A percentile compares a stretch with the other conserved stretches of the same genome.
Evolutionary conservation across 2,113 vertebrate genomes (phyloP).

Genomic region (Sardina pilchardus): DNA sequence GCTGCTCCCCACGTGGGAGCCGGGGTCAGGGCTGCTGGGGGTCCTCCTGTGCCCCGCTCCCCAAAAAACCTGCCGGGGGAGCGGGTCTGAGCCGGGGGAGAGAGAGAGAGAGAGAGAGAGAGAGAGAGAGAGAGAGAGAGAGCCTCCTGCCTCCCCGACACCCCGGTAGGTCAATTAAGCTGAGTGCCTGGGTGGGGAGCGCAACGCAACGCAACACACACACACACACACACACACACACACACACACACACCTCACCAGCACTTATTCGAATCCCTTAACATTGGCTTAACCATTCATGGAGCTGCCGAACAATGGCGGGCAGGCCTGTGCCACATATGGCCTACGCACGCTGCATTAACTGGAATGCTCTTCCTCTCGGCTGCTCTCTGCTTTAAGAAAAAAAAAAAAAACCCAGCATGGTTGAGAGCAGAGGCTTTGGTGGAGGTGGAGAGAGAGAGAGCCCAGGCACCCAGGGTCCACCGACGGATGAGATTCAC

Average conservation of each 20-base stretch:
- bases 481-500: constrained; percentile 10
- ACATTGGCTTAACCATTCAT: constrained; percentile 16
- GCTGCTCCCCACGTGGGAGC: constrained; percentile 73
- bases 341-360: neutral
- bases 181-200: constrained; percentile 11
- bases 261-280: neutral
- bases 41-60: constrained; percentile 64
- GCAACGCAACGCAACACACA: too few relatives aligned
- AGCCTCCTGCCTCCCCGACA: neutral
- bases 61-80: constrained; percentile 44
- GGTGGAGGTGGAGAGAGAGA: neutral
- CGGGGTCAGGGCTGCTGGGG: constrained; percentile 66
- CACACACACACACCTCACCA: neutral
- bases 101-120: too few relatives aligned
- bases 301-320: neutral
- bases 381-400: neutral
- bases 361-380: neutral
- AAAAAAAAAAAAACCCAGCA: too few relatives aligned
- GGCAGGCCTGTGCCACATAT: constrained; percentile 7
- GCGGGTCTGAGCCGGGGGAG: neutral
- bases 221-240: neutral
- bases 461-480: neutral
- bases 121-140: too few relatives aligned
- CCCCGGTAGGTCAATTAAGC: constrained; percentile 11
- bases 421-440: neutral